Percentiles rank a stretch among this genome's conserved stretches.
These are phyloP conservation scores for Triops longicaudatus DNA, from an alignment of 1,140 invertebrate species.

Conservation along the genomic window DNA sequence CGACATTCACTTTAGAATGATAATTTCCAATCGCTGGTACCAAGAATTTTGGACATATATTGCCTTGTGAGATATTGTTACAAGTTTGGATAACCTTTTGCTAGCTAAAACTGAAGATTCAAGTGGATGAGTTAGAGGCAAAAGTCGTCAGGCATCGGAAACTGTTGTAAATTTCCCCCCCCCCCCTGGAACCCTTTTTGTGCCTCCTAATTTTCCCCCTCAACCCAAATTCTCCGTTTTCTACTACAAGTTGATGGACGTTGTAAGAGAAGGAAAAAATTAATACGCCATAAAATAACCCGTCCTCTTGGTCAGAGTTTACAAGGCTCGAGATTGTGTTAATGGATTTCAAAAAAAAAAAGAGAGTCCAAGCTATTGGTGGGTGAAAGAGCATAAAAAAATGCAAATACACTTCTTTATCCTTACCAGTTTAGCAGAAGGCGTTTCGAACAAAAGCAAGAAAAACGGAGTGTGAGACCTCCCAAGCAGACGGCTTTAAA, in stretches of 20 bases:
- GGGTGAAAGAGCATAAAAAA: neutral
- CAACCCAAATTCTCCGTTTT: neutral
- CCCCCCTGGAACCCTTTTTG: neutral
- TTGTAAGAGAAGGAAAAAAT: neutral
- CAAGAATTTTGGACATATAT: neutral
- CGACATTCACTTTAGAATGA: neutral
- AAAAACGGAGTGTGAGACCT: constrained; percentile 11
- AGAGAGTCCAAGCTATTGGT: neutral
- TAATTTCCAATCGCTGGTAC: neutral
- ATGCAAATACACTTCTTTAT: neutral
- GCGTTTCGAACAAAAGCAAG: neutral
- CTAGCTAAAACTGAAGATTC: neutral
- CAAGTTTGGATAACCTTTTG: constrained; percentile 11
- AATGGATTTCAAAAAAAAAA: neutral
- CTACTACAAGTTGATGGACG: neutral
- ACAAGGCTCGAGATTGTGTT: neutral
- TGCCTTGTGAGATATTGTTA: neutral
- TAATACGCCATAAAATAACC: constrained; percentile 5
- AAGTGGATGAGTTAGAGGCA: constrained; percentile 9
- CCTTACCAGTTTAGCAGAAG: constrained; percentile 3
- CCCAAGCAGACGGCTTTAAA: constrained; percentile 11
- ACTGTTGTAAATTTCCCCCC: constrained; percentile 5
- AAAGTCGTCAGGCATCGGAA: neutral
- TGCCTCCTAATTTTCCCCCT: neutral
- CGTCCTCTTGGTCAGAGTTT: neutral